Evolutionary conservation across 1,140 invertebrate genomes (phyloP).

Genomic region (Eupristina koningsbergeri): DNA sequence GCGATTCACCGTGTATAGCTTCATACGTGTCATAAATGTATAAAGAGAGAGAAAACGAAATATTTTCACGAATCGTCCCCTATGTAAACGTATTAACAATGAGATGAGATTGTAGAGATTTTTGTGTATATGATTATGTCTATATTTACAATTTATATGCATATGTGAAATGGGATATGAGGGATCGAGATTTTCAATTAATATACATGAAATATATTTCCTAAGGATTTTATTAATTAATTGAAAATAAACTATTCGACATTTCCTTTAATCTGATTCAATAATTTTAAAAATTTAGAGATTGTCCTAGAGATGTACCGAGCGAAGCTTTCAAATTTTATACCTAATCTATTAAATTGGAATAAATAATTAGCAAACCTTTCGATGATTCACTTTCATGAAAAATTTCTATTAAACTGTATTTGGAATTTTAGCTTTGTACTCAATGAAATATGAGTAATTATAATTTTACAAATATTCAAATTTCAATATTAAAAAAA

Average conservation of each 20-base stretch:
- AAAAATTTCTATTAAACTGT: no score
- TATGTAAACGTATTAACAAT: not conserved
- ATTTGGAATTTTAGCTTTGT: no score
- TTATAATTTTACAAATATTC: no score
- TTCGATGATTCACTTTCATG: no score
- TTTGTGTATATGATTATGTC: not conserved
- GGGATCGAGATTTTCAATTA: not conserved
- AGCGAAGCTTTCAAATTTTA: not conserved
- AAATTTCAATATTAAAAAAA: not conserved
- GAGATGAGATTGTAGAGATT: not conserved
- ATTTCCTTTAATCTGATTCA: not conserved
- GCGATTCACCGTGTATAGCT: not conserved
- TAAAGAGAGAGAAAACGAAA: constrained; percentile 12
- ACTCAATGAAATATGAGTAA: no score
- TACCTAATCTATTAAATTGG: no score
- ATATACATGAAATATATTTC: not conserved
- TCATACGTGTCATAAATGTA: not conserved
- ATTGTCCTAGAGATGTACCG: not conserved
- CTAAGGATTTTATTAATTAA: not conserved
- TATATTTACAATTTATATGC: not conserved
- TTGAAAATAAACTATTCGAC: not conserved
- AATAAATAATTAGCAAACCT: no score
- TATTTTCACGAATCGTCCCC: constrained; percentile 15
- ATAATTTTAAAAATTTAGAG: not conserved
- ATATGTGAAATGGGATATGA: not conserved